phyloP scores from a whole-genome alignment of 2,888 invertebrate genomes.

The Mamestra brassicae region DNA sequence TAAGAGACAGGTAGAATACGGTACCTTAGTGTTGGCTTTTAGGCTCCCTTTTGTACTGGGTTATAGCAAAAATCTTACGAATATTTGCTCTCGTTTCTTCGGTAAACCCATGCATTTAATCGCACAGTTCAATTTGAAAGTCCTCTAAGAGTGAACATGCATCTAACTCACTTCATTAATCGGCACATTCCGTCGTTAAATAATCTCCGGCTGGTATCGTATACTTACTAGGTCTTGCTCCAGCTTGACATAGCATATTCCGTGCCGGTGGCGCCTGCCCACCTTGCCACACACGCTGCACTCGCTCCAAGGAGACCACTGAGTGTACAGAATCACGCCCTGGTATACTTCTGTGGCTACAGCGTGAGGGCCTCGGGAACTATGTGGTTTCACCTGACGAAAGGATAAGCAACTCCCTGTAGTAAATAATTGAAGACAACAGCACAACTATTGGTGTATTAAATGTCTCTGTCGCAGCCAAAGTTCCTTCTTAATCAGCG shows the following conservation, averaged over 20 bases:
- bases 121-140: too few species aligned
- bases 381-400: conserved; percentile 70
- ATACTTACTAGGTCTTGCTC: conserved; percentile 24
- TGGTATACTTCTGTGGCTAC: conserved; percentile 30
- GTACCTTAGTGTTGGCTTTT: background rate
- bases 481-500: too few species aligned
- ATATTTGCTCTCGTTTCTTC: background rate
- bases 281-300: conserved; percentile 92
- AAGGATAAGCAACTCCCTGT: too few species aligned
- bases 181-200: too few species aligned
- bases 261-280: conserved; percentile 91
- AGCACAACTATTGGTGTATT: too few species aligned
- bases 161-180: too few species aligned
- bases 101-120: background rate
- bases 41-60: background rate
- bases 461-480: too few species aligned
- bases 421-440: too few species aligned
- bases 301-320: conserved; percentile 92
- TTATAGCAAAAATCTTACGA: background rate
- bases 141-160: too few species aligned
- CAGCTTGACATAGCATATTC: conserved; percentile 90
- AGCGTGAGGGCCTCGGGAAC: conserved; percentile 70
- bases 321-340: conserved; percentile 85
- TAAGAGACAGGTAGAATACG: background rate
- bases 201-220: background rate